These are phyloP conservation scores for Adoxophyes honmai DNA, from an alignment of 1,140 invertebrate species.

Conservation along the genomic window DNA sequence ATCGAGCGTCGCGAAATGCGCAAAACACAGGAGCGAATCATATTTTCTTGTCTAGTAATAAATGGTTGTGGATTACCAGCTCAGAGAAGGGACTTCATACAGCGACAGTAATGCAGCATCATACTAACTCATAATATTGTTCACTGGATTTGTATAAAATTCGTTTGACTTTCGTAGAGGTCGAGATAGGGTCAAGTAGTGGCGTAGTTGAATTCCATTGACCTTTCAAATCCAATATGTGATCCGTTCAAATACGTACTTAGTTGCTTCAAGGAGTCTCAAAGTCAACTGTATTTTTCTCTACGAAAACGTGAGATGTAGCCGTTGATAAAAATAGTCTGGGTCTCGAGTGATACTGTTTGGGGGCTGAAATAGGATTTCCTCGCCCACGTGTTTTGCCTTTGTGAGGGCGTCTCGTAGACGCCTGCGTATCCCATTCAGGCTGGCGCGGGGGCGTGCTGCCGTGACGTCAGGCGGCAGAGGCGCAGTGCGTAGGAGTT, in stretches of 20 bases:
- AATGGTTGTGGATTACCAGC: neutral
- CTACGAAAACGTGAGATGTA: too few species aligned
- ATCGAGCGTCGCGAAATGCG: conserved; percentile 5
- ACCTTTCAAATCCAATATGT: neutral
- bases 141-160: too few species aligned
- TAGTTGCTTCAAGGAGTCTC: too few species aligned
- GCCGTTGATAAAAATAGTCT: too few species aligned
- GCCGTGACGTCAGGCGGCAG: neutral
- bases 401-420: neutral
- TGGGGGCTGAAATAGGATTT: neutral
- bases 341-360: too few species aligned
- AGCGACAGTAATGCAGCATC: neutral
- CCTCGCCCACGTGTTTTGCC: neutral
- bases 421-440: neutral
- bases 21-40: neutral
- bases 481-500: conserved; percentile 9
- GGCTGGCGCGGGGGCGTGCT: neutral
- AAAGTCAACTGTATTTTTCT: too few species aligned
- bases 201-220: neutral
- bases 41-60: conserved; percentile 8
- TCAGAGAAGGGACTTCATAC: neutral
- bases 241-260: too few species aligned
- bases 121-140: too few species aligned
- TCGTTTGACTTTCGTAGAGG: too few species aligned
- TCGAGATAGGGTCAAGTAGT: too few species aligned